phyloP scores from a whole-genome alignment of 2,113 vertebrate species.

The Stegastes partitus region DNA sequence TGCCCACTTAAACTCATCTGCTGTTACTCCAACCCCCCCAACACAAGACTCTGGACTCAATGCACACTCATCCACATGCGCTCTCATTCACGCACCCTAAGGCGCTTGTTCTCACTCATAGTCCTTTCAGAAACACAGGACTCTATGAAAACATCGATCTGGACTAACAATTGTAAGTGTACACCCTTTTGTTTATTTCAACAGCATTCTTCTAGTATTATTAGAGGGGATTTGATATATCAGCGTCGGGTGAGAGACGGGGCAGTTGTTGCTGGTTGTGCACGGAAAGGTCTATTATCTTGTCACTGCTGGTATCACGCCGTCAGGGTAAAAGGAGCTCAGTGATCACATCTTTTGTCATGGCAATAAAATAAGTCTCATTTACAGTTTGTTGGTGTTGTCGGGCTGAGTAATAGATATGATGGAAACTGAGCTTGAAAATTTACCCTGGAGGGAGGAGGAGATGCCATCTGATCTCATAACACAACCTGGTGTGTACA shows the following conservation, averaged over 20 bases:
- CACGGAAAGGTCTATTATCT: constrained; percentile 49
- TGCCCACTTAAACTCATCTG: constrained; percentile 56
- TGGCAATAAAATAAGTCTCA: constrained; percentile 48
- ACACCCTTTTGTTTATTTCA: constrained; percentile 43
- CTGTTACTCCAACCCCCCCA: constrained; percentile 45
- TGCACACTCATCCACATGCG: constrained; percentile 33
- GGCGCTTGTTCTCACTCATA: constrained; percentile 8
- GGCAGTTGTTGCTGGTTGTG: constrained; percentile 32
- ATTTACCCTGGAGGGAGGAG: constrained; percentile 13
- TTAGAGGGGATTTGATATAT: constrained; percentile 28
- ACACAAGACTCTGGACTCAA: constrained; percentile 40
- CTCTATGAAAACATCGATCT: constrained; percentile 41
- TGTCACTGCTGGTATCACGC: constrained; percentile 17
- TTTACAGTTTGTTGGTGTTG: constrained; percentile 52
- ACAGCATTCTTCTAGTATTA: constrained; percentile 17
- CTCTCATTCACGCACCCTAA: constrained; percentile 24
- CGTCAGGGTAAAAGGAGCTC: constrained; percentile 39
- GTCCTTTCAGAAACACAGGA: constrained; percentile 33
- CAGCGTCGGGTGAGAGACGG: neutral
- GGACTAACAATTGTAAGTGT: constrained; percentile 58
- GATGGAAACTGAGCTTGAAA: constrained; percentile 25
- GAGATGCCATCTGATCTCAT: constrained; percentile 42
- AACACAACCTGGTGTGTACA: constrained; percentile 41
- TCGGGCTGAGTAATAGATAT: constrained; percentile 40
- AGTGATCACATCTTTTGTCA: constrained; percentile 53